Evolutionary conservation across 2,888 invertebrate species (phyloP).

Genomic region (Diloba caeruleocephala): DNA sequence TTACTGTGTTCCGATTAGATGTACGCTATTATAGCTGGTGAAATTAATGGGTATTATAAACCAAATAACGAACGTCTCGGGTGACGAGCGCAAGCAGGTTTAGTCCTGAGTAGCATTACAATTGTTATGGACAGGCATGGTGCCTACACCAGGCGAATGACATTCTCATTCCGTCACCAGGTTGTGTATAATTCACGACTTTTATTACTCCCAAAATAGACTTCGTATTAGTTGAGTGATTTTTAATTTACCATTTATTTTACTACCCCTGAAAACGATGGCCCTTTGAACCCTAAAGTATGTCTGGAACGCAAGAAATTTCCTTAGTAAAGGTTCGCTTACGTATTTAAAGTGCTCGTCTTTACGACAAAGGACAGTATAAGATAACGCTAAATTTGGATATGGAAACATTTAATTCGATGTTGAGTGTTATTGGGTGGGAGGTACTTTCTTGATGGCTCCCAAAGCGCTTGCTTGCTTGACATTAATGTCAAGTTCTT

Average conservation of each 20-base stretch:
- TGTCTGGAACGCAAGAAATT: slow-evolving; percentile 32
- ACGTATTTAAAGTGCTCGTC: slow-evolving; percentile 40
- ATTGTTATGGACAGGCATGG: no score
- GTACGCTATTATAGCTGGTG: no score
- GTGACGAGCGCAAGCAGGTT: no score
- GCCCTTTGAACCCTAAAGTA: slow-evolving; percentile 32
- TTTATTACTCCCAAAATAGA: neutral
- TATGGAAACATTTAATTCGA: slow-evolving; percentile 30
- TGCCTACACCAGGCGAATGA: no score
- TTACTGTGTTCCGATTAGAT: no score
- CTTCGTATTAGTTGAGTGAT: slow-evolving; percentile 6
- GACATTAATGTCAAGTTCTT: neutral
- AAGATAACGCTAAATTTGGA: slow-evolving; percentile 35
- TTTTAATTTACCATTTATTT: slow-evolving; percentile 41
- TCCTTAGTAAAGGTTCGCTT: slow-evolving; percentile 6
- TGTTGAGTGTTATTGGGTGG: slow-evolving; percentile 33
- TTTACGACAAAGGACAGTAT: slow-evolving; percentile 38
- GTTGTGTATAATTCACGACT: no score
- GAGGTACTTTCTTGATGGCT: slow-evolving; percentile 12
- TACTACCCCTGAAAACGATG: slow-evolving; percentile 23
- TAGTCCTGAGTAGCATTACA: no score
- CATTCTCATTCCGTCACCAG: no score
- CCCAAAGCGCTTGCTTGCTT: neutral
- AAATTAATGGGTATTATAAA: no score
- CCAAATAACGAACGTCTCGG: no score